phyloP scores from a whole-genome alignment of 2,113 vertebrate species.

The Hemiscyllium ocellatum region DNA sequence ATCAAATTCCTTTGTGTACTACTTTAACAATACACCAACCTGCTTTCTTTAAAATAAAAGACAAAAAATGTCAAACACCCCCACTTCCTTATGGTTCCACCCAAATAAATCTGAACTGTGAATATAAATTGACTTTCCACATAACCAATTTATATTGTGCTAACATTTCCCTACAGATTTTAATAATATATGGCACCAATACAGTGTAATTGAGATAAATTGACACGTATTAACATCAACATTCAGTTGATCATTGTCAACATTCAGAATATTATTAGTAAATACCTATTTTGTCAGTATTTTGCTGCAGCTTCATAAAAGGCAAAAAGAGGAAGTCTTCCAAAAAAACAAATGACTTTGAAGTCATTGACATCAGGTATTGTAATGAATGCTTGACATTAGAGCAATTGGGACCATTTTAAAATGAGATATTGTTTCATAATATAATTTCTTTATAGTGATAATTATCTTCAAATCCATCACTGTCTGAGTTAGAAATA shows the following conservation, averaged over 20 bases:
- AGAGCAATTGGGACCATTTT: constrained; percentile 47
- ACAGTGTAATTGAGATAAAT: constrained; percentile 17
- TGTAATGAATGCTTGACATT: constrained; percentile 50
- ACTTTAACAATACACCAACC: background rate
- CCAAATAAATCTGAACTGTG: background rate
- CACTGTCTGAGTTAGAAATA: constrained; percentile 67
- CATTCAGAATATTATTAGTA: background rate
- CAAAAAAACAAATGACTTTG: constrained; percentile 46
- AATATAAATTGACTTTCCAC: background rate
- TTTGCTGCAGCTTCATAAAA: background rate
- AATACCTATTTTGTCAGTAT: background rate
- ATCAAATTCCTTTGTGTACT: background rate
- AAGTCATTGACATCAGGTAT: constrained; percentile 55
- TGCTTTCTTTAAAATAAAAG: background rate
- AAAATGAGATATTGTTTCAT: constrained; percentile 63
- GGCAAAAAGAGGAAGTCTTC: constrained; percentile 10
- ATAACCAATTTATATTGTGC: background rate
- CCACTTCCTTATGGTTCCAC: background rate
- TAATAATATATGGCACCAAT: background rate
- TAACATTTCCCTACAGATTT: background rate
- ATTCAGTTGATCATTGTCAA: background rate
- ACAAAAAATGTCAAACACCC: background rate
- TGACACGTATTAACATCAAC: background rate
- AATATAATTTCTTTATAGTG: constrained; percentile 63
- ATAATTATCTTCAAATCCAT: constrained; percentile 71